These are phyloP conservation scores for Drosophila tanythrix DNA, from an alignment of 2,888 invertebrate genomes.

Conservation along the genomic window DNA sequence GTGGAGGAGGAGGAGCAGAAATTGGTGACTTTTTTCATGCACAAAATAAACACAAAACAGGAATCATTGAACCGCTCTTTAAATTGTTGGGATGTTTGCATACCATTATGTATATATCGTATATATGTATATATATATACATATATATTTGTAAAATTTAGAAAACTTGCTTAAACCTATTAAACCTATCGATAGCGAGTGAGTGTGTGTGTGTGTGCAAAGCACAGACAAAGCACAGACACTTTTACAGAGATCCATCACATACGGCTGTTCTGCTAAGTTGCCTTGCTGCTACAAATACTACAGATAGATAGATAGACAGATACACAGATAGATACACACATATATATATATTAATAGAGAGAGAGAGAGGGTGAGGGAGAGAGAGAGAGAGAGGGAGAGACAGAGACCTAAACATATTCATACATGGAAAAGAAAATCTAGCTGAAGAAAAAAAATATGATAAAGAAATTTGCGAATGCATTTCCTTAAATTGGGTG, in stretches of 20 bases:
- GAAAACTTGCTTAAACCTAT: slow-evolving; percentile 62
- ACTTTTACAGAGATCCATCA: slow-evolving; percentile 77
- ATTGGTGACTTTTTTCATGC: slow-evolving; percentile 58
- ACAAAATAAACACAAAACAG: slow-evolving; percentile 73
- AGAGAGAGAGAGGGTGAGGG: neutral
- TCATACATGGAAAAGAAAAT: slow-evolving; percentile 26
- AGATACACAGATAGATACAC: slow-evolving; percentile 11
- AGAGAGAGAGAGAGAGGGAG: neutral
- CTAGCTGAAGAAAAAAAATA: slow-evolving; percentile 36
- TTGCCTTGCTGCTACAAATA: slow-evolving; percentile 53
- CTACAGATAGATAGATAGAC: slow-evolving; percentile 47
- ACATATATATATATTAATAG: slow-evolving; percentile 11
- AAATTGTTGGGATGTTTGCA: slow-evolving; percentile 73
- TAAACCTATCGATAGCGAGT: slow-evolving; percentile 56
- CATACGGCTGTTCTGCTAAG: slow-evolving; percentile 74
- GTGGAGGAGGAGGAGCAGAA: neutral
- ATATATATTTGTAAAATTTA: slow-evolving; percentile 50
- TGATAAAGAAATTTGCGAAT: slow-evolving; percentile 17
- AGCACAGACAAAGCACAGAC: slow-evolving; percentile 36
- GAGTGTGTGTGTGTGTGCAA: slow-evolving; percentile 27
- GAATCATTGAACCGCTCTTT: slow-evolving; percentile 78
- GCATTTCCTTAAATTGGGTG: slow-evolving; percentile 14
- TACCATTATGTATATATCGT: slow-evolving; percentile 44
- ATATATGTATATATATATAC: slow-evolving; percentile 8
- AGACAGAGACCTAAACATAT: slow-evolving; percentile 24